Evolutionary conservation across 53 echinoderm and acorn worm species (phyloP).

Genomic region (Luidia sarsii): DNA sequence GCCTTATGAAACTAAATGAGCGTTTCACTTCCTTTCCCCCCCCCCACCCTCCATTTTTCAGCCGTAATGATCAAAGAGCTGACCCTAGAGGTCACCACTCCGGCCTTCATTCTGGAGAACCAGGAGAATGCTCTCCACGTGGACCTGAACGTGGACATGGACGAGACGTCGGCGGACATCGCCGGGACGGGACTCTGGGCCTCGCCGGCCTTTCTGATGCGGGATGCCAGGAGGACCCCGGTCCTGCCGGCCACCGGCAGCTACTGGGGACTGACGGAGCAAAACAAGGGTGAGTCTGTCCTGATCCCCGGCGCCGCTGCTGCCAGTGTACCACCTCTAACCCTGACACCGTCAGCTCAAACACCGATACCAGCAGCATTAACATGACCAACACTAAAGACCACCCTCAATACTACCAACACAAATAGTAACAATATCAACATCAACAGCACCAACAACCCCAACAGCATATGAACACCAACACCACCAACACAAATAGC

Average conservation of each 20-base stretch:
- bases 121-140: conserved; percentile 28
- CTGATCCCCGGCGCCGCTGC: too few species aligned
- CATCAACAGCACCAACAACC: too few species aligned
- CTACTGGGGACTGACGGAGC: neutral
- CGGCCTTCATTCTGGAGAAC: conserved; percentile 38
- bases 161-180: conserved; percentile 17
- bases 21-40: too few species aligned
- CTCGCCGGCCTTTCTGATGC: neutral
- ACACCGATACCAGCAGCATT: too few species aligned
- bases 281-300: conserved; percentile 10
- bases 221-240: neutral
- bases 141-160: conserved; percentile 12
- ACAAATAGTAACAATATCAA: too few species aligned
- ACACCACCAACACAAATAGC: too few species aligned
- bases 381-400: too few species aligned
- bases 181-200: conserved; percentile 35
- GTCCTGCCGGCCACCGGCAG: neutral
- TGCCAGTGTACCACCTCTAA: too few species aligned
- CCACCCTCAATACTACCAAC: too few species aligned
- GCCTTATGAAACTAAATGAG: too few species aligned
- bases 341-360: too few species aligned
- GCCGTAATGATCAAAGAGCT: conserved; percentile 34
- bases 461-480: too few species aligned
- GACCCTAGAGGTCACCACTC: neutral
- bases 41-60: neutral